These are phyloP conservation scores for Drosophila pseudotalamancana DNA, from an alignment of 2,888 invertebrate genomes.

Conservation along the genomic window DNA sequence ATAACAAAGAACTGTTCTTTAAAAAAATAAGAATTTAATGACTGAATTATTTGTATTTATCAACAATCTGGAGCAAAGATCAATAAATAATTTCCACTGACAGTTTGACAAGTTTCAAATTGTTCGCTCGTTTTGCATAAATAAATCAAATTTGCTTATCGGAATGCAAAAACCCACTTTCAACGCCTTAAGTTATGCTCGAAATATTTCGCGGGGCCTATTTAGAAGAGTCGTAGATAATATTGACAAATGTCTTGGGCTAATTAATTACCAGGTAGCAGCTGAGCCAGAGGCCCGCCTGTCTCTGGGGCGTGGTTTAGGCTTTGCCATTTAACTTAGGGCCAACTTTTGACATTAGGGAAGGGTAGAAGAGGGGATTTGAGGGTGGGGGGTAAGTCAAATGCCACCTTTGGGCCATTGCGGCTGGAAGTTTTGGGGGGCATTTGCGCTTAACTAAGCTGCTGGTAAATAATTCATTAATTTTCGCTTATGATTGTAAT, in stretches of 20 bases:
- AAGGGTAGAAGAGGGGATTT: background rate
- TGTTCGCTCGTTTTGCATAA: constrained; percentile 26
- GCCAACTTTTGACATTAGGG: constrained; percentile 55
- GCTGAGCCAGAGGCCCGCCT: constrained; percentile 21
- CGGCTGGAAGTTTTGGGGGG: background rate
- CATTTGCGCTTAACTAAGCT: constrained; percentile 70
- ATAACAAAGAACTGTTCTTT: no score
- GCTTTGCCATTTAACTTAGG: constrained; percentile 49
- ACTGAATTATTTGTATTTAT: constrained; percentile 2
- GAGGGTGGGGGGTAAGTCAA: background rate
- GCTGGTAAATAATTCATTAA: constrained; percentile 81
- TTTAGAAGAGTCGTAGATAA: constrained; percentile 54
- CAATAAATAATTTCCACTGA: constrained; percentile 32
- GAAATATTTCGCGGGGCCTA: constrained; percentile 20
- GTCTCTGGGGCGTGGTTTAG: constrained; percentile 10
- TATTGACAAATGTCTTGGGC: constrained; percentile 67
- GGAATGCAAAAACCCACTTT: constrained; percentile 12
- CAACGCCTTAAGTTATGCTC: constrained; percentile 18
- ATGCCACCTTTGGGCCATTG: constrained; percentile 19
- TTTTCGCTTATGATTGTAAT: constrained; percentile 81
- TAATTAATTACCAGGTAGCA: constrained; percentile 68
- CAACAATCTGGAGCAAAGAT: background rate
- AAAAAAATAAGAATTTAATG: background rate
- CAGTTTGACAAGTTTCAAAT: constrained; percentile 41
- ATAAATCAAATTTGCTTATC: constrained; percentile 42